Evolutionary conservation across 2,113 vertebrate species (phyloP), one percentile per base, ranked within the genome.

Genomic region (Thalassarche chlororhynchos): DNA sequence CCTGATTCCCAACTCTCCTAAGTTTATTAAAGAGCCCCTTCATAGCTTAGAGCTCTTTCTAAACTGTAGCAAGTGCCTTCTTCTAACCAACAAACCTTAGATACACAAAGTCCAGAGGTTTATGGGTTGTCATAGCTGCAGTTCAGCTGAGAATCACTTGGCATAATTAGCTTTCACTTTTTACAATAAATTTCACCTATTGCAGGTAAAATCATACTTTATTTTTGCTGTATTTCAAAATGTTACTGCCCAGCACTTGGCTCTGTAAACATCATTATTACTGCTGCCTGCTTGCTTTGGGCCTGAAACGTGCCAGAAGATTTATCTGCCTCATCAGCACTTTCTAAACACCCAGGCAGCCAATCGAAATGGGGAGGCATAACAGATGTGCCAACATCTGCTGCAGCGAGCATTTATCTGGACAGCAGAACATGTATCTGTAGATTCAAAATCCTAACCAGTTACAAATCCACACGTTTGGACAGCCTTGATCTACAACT

Each of bases 361-460:
- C 95, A 90, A 55, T 84, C 61, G 58, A 90, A 93, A 92, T 54
- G 52, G 85, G 95, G 55, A 86, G 83, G 90, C 61, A 75, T 65
- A 94, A 93, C 96, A 97, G 95, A 96, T 97, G 97, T 95, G 91
- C 54, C 90, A 92, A 84, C 97, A 96, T 96, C 95, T 97, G 94
- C 79, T 98, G 79, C 46, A 75, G 82, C 8, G 9, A 93, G 81
- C 72, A 65, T 93, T 96, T 95, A 96, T 96, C 91, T 92, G 74
- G 87, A 68, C 78, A 87, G 62, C 34, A 78, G 51, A 94, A 95
- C 32, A 75, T 6, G 26, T 28, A 93, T 76, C 51, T 72, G 64
- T 40, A 82, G 70, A 90, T 82, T 86, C 64, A 93, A 93, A 84
- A 40, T 83, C 82, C 71, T 83, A 89, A 84, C 58, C 42, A 85